A percentile compares a stretch with the other conserved stretches of the same genome.
Evolutionary conservation across 2,888 invertebrate genomes (phyloP).

Genomic region (Tineola bisselliella): DNA sequence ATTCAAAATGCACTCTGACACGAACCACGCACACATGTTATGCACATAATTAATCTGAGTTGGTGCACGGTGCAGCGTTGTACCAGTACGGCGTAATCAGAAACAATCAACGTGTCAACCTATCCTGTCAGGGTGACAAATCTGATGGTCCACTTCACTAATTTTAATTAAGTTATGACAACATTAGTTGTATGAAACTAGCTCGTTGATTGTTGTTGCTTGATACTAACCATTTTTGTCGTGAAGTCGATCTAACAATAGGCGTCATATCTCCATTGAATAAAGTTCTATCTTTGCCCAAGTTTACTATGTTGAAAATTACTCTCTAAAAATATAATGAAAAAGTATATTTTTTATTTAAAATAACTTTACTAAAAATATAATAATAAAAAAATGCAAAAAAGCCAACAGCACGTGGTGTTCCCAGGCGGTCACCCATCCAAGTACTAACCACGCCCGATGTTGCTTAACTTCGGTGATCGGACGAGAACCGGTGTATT

Average conservation of each 20-base stretch:
- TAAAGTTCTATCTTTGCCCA: conserved; percentile 90
- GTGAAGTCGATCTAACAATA: conserved; percentile 88
- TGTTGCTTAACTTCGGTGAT: conserved; percentile 22
- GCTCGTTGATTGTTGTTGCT: too few species aligned
- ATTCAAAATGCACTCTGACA: background rate
- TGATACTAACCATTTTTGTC: conserved; percentile 87
- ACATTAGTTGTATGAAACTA: too few species aligned
- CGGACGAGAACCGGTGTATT: conserved; percentile 22
- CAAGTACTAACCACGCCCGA: conserved; percentile 24
- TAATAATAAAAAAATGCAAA: conserved; percentile 8
- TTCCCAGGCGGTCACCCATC: conserved; percentile 25
- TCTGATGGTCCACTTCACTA: conserved; percentile 11
- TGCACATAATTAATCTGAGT: background rate
- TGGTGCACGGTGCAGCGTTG: conserved; percentile 17
- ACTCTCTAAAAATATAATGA: conserved; percentile 75
- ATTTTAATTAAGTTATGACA: too few species aligned
- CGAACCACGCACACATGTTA: conserved; percentile 3
- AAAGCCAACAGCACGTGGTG: conserved; percentile 22
- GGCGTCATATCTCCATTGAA: conserved; percentile 94
- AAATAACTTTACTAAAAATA: background rate
- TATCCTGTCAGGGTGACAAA: conserved; percentile 8
- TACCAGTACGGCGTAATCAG: conserved; percentile 12
- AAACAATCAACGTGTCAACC: conserved; percentile 18
- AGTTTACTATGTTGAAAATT: conserved; percentile 96
- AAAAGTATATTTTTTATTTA: background rate